Conservation (phyloP, 2,888 invertebrate genomes). For the Tetrapedia diversipes region DNA sequence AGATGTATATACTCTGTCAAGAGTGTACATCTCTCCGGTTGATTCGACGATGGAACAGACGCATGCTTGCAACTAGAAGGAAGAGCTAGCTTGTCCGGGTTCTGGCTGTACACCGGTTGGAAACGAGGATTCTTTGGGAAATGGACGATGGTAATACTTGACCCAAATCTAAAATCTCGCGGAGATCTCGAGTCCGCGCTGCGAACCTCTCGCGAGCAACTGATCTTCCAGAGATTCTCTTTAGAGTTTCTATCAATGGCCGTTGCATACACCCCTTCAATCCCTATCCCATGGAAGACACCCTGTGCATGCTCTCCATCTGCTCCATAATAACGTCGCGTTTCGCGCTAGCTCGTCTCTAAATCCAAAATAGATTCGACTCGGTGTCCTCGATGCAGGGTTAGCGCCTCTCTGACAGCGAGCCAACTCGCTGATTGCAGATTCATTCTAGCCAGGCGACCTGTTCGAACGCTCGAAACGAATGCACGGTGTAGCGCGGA, state of each 20-base stretch:
- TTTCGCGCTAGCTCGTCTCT: conserved; percentile 31
- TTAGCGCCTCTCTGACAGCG: conserved; percentile 39
- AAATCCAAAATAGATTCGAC: conserved; percentile 47
- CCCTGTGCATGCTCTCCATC: not conserved
- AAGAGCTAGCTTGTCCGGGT: not conserved
- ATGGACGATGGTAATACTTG: conserved; percentile 48
- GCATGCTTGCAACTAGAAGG: not conserved
- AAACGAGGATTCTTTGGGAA: conserved; percentile 10
- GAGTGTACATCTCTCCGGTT: conserved; percentile 12
- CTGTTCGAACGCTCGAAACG: conserved; percentile 48
- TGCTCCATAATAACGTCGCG: conserved; percentile 47
- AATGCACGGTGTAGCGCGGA: conserved; percentile 27
- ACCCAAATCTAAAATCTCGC: conserved; percentile 63
- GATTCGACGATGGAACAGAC: conserved; percentile 11
- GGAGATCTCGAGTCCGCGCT: conserved; percentile 33
- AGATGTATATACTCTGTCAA: not conserved
- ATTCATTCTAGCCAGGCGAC: conserved; percentile 48
- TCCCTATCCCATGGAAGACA: too few species aligned
- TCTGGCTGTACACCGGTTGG: too few species aligned
- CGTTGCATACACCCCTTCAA: not conserved
- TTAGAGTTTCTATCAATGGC: conserved; percentile 8
- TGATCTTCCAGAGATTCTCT: conserved; percentile 15
- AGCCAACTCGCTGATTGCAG: conserved; percentile 57
- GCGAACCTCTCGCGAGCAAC: not conserved
- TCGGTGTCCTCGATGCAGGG: conserved; percentile 16